Conservation (phyloP, 64 coral and sea anemone species). For the Stichodactyla helianthus region DNA sequence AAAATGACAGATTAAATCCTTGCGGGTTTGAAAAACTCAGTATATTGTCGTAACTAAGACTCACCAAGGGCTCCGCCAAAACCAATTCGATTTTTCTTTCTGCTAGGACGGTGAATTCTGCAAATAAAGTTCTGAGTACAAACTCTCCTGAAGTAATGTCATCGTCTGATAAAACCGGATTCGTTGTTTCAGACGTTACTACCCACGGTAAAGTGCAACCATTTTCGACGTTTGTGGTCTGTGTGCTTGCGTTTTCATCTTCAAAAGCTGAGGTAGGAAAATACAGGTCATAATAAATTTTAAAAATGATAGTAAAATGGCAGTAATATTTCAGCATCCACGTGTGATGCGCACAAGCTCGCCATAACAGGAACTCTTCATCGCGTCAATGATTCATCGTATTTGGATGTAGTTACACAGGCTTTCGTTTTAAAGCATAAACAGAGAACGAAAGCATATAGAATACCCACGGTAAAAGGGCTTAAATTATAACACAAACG, state of each 20-base stretch:
- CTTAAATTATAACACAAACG: not conserved
- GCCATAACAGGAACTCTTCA: conserved; percentile 10
- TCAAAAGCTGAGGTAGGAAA: not conserved
- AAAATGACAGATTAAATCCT: not conserved
- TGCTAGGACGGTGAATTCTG: conserved; percentile 84
- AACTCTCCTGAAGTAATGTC: conserved; percentile 94
- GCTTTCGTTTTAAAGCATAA: not conserved
- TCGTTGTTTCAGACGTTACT: conserved; percentile 44
- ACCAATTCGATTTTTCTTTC: conserved; percentile 92
- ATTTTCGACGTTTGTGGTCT: conserved; percentile 27
- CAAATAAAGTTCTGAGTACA: conserved; percentile 85
- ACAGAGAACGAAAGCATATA: not conserved
- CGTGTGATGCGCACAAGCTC: not conserved
- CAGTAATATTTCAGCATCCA: not conserved
- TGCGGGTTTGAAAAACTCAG: not conserved
- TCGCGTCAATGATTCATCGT: conserved; percentile 11
- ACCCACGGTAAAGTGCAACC: conserved; percentile 71
- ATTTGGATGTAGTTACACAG: not conserved
- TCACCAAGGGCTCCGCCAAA: conserved; percentile 86
- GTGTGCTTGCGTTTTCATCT: not conserved
- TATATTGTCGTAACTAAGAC: not conserved
- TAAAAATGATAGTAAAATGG: not conserved
- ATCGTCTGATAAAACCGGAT: not conserved
- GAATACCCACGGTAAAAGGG: not conserved
- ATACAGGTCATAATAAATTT: not conserved